These are phyloP conservation scores for Pammene aurita DNA, from an alignment of 2,888 invertebrate species.

Conservation along the genomic window DNA sequence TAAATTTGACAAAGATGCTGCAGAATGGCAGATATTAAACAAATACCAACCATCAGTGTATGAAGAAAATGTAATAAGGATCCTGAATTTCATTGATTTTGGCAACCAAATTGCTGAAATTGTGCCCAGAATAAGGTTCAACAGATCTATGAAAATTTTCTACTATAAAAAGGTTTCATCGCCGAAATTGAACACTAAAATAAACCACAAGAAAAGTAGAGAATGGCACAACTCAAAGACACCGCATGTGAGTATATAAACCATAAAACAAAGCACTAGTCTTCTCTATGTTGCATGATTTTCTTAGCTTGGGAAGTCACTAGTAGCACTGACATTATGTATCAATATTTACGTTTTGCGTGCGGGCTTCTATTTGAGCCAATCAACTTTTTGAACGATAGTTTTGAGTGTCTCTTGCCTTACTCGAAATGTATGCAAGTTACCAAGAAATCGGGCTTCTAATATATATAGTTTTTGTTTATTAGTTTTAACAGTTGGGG, in stretches of 20 bases:
- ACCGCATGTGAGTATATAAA: constrained; percentile 61
- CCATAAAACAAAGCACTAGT: constrained; percentile 10
- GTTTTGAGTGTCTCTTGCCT: no score
- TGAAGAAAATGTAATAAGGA: constrained; percentile 90
- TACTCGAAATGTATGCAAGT: no score
- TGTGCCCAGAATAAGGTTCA: constrained; percentile 86
- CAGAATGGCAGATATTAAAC: constrained; percentile 87
- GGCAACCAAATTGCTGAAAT: constrained; percentile 87
- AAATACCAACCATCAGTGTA: constrained; percentile 80
- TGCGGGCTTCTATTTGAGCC: no score
- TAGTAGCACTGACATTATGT: no score
- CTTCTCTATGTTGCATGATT: no score
- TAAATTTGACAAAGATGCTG: constrained; percentile 85
- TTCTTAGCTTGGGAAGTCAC: no score
- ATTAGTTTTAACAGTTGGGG: no score
- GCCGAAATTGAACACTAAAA: constrained; percentile 68
- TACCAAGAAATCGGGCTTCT: no score
- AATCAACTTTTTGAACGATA: no score
- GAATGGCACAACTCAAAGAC: constrained; percentile 78
- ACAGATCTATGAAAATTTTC: constrained; percentile 79
- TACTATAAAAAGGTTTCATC: constrained; percentile 67
- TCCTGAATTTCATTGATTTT: constrained; percentile 90
- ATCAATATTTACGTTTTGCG: no score
- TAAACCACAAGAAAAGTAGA: constrained; percentile 69
- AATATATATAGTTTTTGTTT: no score